A percentile compares a stretch with the other conserved stretches of the same genome.
phyloP scores from a whole-genome alignment of 2,888 invertebrate species.

The Seladonia tumulorum region DNA sequence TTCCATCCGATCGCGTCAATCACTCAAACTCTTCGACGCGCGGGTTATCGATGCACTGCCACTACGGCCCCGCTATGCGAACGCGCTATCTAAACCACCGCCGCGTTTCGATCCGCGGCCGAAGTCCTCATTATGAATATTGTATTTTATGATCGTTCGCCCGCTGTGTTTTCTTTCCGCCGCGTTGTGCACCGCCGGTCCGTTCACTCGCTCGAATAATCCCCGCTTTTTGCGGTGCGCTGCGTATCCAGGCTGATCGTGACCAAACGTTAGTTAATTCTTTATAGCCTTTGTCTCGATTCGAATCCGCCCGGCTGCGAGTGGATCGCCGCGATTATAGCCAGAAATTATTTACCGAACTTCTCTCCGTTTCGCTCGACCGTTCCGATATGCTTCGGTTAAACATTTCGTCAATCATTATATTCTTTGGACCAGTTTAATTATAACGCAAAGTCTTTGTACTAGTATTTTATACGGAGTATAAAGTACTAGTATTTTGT shows the following conservation, averaged over 20 bases:
- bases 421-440: not conserved
- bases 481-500: too few relatives aligned
- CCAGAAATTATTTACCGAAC: not conserved
- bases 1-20: conserved; percentile 77
- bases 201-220: not conserved
- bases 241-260: not conserved
- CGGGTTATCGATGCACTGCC: conserved; percentile 73
- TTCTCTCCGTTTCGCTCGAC: not conserved
- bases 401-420: not conserved
- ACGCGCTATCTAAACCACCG: not conserved
- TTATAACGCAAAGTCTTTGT: not conserved
- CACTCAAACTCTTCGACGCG: conserved; percentile 76
- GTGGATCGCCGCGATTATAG: not conserved
- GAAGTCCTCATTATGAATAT: conserved; percentile 76
- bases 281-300: not conserved
- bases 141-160: conserved; percentile 72
- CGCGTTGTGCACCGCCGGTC: too few relatives aligned
- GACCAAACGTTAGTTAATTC: not conserved
- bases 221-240: not conserved
- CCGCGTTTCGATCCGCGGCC: conserved; percentile 42
- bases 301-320: not conserved
- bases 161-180: not conserved
- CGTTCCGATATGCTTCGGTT: not conserved
- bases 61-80: conserved; percentile 4
- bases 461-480: too few relatives aligned